These are phyloP conservation scores for Eolophus roseicapilla DNA, from an alignment of 2,113 vertebrate species.

Conservation along the genomic window DNA sequence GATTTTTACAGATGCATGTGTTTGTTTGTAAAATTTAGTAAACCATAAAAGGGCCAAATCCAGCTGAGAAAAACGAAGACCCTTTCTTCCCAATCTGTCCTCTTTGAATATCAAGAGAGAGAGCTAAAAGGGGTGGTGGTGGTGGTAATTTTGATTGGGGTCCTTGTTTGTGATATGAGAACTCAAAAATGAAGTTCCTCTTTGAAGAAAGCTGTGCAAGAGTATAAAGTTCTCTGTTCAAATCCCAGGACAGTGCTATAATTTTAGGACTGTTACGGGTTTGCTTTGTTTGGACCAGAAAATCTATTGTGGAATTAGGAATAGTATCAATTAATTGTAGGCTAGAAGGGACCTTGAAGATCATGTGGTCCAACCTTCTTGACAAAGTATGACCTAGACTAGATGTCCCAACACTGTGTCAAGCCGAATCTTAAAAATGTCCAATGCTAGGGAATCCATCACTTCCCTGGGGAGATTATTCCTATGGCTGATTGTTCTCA, in stretches of 20 bases:
- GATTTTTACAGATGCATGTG: not conserved
- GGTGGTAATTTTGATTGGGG: not conserved
- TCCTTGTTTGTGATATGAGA: not conserved
- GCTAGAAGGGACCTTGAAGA: not conserved
- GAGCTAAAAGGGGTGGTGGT: not conserved
- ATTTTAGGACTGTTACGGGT: not conserved
- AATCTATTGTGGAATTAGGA: not conserved
- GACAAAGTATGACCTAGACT: not conserved
- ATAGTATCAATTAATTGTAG: not conserved
- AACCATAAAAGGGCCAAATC: not conserved
- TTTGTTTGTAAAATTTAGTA: not conserved
- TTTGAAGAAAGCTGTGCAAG: not conserved
- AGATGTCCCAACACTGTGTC: not conserved
- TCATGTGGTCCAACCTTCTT: not conserved
- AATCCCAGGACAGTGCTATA: not conserved
- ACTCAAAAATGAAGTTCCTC: not conserved
- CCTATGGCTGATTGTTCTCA: not conserved
- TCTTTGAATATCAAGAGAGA: not conserved
- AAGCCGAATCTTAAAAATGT: not conserved
- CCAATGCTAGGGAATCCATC: not conserved
- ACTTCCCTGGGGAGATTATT: not conserved
- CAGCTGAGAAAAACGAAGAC: not conserved
- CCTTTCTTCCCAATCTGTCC: not conserved
- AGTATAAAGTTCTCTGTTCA: not conserved
- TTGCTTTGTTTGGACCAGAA: not conserved